Base-by-base conservation (phyloP, 2,888 invertebrate genomes). In the Macaria notata region DNA sequence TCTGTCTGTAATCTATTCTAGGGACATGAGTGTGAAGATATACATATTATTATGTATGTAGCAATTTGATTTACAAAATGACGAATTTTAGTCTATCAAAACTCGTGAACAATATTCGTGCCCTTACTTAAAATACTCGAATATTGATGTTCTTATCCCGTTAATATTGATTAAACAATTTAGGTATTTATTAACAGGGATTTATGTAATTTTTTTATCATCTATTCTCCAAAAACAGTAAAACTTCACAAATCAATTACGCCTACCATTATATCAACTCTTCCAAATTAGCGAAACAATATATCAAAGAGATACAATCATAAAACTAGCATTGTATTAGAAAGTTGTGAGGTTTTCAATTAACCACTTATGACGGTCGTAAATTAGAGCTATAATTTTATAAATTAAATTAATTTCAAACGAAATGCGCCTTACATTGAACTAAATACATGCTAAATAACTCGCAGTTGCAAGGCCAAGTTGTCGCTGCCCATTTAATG, bases 361-460 rank as follows among this genome's bases (percentile, higher is more conserved):
- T 59, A 56, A 29, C 56, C 7, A 43, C 43, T 54, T 56, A 46
- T 48, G 47, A 46, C 54, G 58, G 42, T 39, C 46, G 9, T 54
- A 52, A 52, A 41, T 46, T 31, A 53, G 29, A 5, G 9, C 42
- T 8, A 30, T 46, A 51, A 55, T 55, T 54, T 52, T 47, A 56
- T 49, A 50, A 56, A 48, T 43, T 29, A 50, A 49, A 49, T 53
- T 49, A 57, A 57, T 53, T 4, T 58, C 46, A 33, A 49, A 49
- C 31, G 46, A 53, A 43, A 46, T 51, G 45, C 42, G 4, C 9
- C 33, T 49, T 57, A 46, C 64, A 66, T 66, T 66, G 64, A 64
- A 61, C 64, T 43, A 58, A 61, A 64, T 58, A 59, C 56, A 62
- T 52, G 49, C 57, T 19, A 50, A 59, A 59, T 62, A 46, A 50